phyloP scores from a whole-genome alignment of 2,888 invertebrate species.

The Calameuta filiformis region DNA sequence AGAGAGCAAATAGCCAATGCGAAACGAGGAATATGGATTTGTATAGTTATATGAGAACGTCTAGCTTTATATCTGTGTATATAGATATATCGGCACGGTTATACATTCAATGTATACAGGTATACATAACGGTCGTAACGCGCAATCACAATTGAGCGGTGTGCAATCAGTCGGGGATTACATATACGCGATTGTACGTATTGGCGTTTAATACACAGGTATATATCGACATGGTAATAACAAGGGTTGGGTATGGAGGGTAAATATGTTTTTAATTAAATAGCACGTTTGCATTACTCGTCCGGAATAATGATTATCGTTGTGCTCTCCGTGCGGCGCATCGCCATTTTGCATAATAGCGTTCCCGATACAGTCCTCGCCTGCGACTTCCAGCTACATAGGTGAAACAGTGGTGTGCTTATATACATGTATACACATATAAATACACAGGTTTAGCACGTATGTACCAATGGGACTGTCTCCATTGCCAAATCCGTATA shows the following conservation, averaged over 20 bases:
- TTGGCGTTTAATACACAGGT: background rate
- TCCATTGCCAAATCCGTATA: background rate
- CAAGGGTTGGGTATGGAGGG: conserved; percentile 8
- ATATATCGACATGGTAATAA: background rate
- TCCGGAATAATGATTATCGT: conserved; percentile 17
- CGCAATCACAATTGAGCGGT: conserved; percentile 29
- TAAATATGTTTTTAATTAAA: conserved; percentile 41
- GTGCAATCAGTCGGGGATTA: conserved; percentile 24
- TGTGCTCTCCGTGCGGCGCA: background rate
- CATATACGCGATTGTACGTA: conserved; percentile 18
- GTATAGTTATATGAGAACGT: background rate
- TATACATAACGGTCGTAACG: background rate
- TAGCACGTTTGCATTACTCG: conserved; percentile 28
- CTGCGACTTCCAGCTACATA: background rate
- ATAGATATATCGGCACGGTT: background rate
- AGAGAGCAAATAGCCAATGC: background rate
- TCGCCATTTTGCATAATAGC: conserved; percentile 1
- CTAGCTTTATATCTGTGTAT: background rate
- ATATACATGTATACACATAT: background rate
- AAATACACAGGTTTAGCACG: background rate
- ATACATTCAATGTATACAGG: background rate
- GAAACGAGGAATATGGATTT: background rate
- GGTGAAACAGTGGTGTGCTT: background rate
- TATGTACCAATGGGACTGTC: background rate
- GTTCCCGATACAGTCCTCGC: background rate